Evolutionary conservation across 2,797 vertebrate species (phyloP), one percentile per base, ranked within the genome.

Genomic region (Oreortyx pictus): DNA sequence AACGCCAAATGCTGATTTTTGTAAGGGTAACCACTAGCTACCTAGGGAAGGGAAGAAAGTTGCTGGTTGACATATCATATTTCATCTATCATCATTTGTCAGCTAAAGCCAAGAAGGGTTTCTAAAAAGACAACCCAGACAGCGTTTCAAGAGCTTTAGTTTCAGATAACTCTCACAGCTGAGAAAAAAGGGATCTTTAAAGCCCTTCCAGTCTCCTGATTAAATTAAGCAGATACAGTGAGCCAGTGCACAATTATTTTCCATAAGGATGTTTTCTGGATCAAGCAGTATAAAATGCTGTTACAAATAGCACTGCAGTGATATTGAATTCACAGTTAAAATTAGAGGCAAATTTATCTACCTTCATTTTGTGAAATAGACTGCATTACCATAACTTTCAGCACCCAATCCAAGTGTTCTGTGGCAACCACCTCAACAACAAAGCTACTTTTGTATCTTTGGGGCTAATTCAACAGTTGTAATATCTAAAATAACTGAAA

Each of bases 1-100:
- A 93, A 73, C 70, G 82, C 90, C 94, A 93, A 94, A 72, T 67
- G 84, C 90, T 94, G 84, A 88, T 89, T 94, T 95, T 87, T 23
- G 2, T 89, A 86, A 87, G 86, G 86, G 88, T 86, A 94, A 78
- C 93, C 86, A 94, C 86, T 73, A 82, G 73, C 66, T 86, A 90
- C 90, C 92, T 67, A 83, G 86, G 76, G 90, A 92, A 90, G 23
- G 50, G 54, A 94, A 87, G 66, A 73, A 93, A 93, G 79, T 54
- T 88, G 86, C 75, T 1, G 0, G 61, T 11, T 94, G 88, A 94
- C 86, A 88, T 59, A 90, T 78, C 82, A 19, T 89, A 92, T 93
- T 95, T 94, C 90, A 93, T 94, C 90, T 78, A 90, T 94, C 90
- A 92, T 92, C 75, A 88, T 95, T 89, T 93, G 93, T 93, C 94